Evolutionary conservation across 2,797 vertebrate genomes (phyloP), one percentile per base, ranked within the genome.

Genomic region (Naso thynnoides): DNA sequence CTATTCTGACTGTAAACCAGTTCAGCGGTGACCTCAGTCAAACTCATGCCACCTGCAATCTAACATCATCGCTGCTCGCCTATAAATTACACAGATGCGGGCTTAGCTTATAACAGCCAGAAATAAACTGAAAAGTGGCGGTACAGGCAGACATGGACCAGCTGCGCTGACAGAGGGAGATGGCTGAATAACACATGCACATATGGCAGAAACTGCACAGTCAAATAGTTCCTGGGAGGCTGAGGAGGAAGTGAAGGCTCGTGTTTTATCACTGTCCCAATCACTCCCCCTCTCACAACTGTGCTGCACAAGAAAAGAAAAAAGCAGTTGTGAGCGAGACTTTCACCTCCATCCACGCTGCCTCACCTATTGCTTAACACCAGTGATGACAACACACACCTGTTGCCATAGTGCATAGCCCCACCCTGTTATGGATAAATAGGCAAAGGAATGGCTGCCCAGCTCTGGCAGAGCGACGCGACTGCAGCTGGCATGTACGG

Each of bases 151-250:
- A 84, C 61, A 66, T 44, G 55, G n/a, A 73, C 44, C 85, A 86
- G 90, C 89, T 92, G 89, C 77, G 38, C 62, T 7, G 82, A 73
- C 64, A 76, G 78, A 77, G 74, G 72, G 82, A 82, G 73, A 73
- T 44, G 70, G 47, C 73, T 84, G 76, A 77, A 74, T 80, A 70
- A 75, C 84, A 84, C 61, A 82, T 36, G 76, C 73, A 83, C 90
- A 91, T 90, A 82, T 87, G 90, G 89, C 74, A 38, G 52, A 83
- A 85, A 83, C 68, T 81, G 79, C 83, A 75, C 16, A 67, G 48
- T 85, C 85, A 89, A 91, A 86, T 73, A 71, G 64, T 72, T 83
- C 77, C 77, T 84, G 58, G 58, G 86, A 85, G 85, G 71, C 76
- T 45, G 58, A 26, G 31, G 67, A 81, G 72, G 72, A 84, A 88